Evolutionary conservation across 1,140 invertebrate species (phyloP).

Genomic region (Lepidostoma basale): DNA sequence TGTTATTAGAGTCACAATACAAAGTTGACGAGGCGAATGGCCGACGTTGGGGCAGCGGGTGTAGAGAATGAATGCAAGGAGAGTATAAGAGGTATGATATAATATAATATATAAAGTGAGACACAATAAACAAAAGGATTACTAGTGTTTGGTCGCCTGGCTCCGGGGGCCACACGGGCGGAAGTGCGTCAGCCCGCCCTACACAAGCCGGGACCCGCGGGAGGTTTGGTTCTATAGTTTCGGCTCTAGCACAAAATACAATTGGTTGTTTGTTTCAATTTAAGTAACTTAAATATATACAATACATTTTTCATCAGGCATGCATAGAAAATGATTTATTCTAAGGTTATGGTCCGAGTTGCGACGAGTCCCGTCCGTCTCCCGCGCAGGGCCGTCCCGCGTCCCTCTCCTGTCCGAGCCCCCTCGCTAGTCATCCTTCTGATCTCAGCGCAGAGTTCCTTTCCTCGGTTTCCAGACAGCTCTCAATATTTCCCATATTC

Average conservation of each 20-base stretch:
- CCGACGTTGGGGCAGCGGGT: slow-evolving; percentile 35
- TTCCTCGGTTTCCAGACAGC: too few relatives aligned
- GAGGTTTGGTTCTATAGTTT: slow-evolving; percentile 43
- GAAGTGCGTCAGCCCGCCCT: slow-evolving; percentile 10
- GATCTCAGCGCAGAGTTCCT: not conserved
- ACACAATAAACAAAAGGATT: slow-evolving; percentile 48
- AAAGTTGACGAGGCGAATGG: slow-evolving; percentile 19
- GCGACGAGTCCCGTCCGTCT: not conserved
- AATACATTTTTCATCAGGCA: slow-evolving; percentile 41
- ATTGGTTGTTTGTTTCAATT: slow-evolving; percentile 23
- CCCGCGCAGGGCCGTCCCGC: not conserved
- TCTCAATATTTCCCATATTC: too few relatives aligned
- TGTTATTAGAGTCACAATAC: slow-evolving; percentile 28
- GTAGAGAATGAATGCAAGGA: slow-evolving; percentile 41
- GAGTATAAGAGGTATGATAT: slow-evolving; percentile 11
- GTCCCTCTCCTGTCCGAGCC: not conserved
- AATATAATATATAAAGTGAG: slow-evolving; percentile 34
- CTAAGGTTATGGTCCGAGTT: slow-evolving; percentile 17
- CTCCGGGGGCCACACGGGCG: slow-evolving; percentile 13
- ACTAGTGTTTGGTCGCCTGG: slow-evolving; percentile 39
- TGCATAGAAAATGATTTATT: slow-evolving; percentile 41
- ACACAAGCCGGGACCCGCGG: slow-evolving; percentile 18
- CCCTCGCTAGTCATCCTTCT: not conserved
- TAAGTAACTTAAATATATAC: slow-evolving; percentile 28
- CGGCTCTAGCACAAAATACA: slow-evolving; percentile 42